These are phyloP conservation scores for Probaryconus sp. DNA, from an alignment of 1,140 invertebrate genomes.

Conservation along the genomic window DNA sequence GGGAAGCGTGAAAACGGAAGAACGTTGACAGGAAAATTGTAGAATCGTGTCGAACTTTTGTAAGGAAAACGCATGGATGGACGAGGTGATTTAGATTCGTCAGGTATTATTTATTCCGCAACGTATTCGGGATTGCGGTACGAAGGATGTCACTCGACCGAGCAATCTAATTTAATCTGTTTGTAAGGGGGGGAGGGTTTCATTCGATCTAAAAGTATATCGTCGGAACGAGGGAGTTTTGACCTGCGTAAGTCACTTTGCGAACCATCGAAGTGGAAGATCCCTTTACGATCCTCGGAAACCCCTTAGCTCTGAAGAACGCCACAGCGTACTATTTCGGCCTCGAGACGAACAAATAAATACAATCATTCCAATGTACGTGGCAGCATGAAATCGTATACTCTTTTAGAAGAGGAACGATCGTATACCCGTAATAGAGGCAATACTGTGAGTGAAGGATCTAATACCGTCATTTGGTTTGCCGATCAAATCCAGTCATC, in stretches of 20 bases:
- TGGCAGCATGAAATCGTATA: background rate
- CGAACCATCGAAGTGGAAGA: slow-evolving; percentile 30
- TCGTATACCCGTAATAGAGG: slow-evolving; percentile 1
- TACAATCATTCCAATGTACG: slow-evolving; percentile 12
- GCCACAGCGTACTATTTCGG: slow-evolving; percentile 5
- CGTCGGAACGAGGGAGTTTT: slow-evolving; percentile 29
- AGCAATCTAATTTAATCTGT: slow-evolving; percentile 47
- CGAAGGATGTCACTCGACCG: slow-evolving; percentile 18
- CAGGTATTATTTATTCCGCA: slow-evolving; percentile 20
- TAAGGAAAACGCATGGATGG: background rate
- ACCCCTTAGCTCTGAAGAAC: slow-evolving; percentile 11
- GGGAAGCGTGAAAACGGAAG: too few relatives aligned
- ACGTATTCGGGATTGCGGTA: background rate
- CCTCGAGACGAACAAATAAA: slow-evolving; percentile 18
- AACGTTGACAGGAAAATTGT: background rate
- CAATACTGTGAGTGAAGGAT: slow-evolving; percentile 4
- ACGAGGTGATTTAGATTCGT: background rate
- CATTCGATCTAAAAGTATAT: slow-evolving; percentile 34
- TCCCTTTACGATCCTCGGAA: slow-evolving; percentile 34
- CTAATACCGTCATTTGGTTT: slow-evolving; percentile 1
- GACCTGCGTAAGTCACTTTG: slow-evolving; percentile 49
- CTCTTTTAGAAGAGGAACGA: background rate
- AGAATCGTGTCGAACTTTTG: background rate
- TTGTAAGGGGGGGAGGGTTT: slow-evolving; percentile 18
- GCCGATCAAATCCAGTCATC: slow-evolving; percentile 6